phyloP scores from a whole-genome alignment of 2,113 vertebrate species.

The Zosterops japonicus region DNA sequence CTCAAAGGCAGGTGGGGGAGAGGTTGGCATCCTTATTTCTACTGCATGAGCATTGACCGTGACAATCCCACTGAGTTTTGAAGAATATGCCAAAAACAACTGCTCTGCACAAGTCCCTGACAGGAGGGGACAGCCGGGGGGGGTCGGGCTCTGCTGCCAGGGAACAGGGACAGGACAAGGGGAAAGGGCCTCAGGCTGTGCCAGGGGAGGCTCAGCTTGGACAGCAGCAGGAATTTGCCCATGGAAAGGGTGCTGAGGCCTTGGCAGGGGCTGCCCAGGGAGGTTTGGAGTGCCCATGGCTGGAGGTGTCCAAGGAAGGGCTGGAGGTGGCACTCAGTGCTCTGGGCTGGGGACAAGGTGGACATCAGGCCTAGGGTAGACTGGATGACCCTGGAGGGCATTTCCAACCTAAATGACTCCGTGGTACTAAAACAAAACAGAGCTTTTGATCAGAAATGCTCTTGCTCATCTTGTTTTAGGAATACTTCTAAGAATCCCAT shows the following conservation, averaged over 20 bases:
- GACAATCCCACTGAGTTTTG: not conserved
- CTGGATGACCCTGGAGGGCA: rapidly evolving
- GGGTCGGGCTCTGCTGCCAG: not conserved
- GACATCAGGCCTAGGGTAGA: rapidly evolving
- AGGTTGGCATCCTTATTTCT: not conserved
- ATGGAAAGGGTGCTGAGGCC: not conserved
- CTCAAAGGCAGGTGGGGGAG: not conserved
- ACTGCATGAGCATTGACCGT: not conserved
- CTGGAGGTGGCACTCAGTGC: not conserved
- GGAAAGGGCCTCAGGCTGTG: not conserved
- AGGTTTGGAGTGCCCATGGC: not conserved
- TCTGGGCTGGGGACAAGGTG: not conserved
- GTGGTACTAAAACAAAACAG: not conserved
- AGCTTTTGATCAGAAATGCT: not conserved
- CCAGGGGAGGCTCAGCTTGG: not conserved
- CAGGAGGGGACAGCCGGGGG: not conserved
- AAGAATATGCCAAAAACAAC: not conserved
- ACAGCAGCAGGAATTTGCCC: not conserved
- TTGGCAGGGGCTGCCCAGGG: not conserved
- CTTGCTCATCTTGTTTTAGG: not conserved
- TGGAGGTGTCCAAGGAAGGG: not conserved
- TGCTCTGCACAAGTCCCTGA: not conserved
- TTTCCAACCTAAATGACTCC: not conserved
- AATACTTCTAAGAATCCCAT: not conserved
- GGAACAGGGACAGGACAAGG: not conserved